Evolutionary conservation across 2,113 vertebrate species (phyloP).

Genomic region (Macroglossus sobrinus): DNA sequence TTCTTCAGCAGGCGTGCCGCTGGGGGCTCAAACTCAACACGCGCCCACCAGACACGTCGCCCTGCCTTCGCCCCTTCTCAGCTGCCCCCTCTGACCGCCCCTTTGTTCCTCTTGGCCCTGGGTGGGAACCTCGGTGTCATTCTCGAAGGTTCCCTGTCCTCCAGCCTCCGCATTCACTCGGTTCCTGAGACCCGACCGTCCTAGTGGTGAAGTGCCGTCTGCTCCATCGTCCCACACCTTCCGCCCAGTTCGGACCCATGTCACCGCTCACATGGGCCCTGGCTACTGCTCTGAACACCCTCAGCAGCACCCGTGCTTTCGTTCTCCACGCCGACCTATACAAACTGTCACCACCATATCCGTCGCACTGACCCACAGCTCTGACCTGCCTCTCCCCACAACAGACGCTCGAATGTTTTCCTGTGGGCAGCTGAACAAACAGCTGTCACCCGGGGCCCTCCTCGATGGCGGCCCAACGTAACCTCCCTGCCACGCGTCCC

Average conservation of each 20-base stretch:
- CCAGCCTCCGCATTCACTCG: neutral
- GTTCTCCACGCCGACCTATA: rapidly evolving
- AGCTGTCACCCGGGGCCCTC: neutral
- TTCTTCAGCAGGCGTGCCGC: neutral
- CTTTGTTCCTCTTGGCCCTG: neutral
- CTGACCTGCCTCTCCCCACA: neutral
- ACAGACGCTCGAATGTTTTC: neutral
- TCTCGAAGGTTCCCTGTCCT: neutral
- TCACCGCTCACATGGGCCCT: neutral
- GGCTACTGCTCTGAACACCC: too few relatives aligned
- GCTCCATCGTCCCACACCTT: neutral
- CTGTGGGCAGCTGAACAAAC: neutral
- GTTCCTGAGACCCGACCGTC: neutral
- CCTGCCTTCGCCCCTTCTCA: neutral
- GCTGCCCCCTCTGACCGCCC: neutral
- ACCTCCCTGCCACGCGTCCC: neutral
- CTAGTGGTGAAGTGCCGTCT: neutral
- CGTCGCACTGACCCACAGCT: rapidly evolving
- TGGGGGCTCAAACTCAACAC: too few relatives aligned
- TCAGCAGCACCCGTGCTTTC: rapidly evolving
- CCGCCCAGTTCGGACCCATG: neutral
- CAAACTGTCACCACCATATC: neutral
- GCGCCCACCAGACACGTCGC: rapidly evolving
- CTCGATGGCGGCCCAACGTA: rapidly evolving
- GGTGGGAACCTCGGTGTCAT: neutral